Base-by-base conservation (phyloP, 1,140 invertebrate species). In the Akabosia matsudoensis region DNA sequence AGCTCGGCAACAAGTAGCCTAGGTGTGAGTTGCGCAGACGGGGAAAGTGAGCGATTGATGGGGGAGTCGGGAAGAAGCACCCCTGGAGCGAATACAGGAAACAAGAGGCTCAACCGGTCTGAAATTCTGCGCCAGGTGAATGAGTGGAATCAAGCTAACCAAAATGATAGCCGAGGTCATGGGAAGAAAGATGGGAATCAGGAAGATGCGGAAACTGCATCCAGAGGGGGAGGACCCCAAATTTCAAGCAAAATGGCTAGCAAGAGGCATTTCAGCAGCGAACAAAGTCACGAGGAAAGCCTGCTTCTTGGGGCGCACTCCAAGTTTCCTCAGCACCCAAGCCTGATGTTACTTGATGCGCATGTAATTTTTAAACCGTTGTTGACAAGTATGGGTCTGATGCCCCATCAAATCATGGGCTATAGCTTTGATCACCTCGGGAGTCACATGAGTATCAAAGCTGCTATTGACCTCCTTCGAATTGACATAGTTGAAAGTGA, bases 401-500 rank as follows among this genome's bases (percentile, higher is more conserved):
- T 94, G 87, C 92, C 93, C 0, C 91, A 94, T 82, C 93, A 95
- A 86, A 91, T 95, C 88, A 88, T 89, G 61, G 83, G 82, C n/a
- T 79, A 84, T 33, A 81, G 91, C 0, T 86, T 95, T 77, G 93
- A 96, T 82, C 94, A 93, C 72, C 90, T 96, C 82, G 95, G 95
- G 4, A 95, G 94, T 4, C 95, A 95, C 85, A 86, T 97, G 33
- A 94, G 93, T 14, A 86, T 97, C n/a, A 90, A 93, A 74, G 93
- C 91, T 16, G 90, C 89, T 81, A 91, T 97, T 84, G 93, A 96
- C 79, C 89, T 90, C 0, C 91, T 98, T 85, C 90, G 93, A 77
- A 94, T 97, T 74, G 94, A 97, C 84, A 97, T 98, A 83, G 94
- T 97, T 24, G 95, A 97, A 74, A 93, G 92, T 82, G 92, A 94